A percentile compares a stretch with the other conserved stretches of the same genome.
Evolutionary conservation across 2,888 invertebrate species (phyloP).

Genomic region (Caenorhabditis doughertyi): DNA sequence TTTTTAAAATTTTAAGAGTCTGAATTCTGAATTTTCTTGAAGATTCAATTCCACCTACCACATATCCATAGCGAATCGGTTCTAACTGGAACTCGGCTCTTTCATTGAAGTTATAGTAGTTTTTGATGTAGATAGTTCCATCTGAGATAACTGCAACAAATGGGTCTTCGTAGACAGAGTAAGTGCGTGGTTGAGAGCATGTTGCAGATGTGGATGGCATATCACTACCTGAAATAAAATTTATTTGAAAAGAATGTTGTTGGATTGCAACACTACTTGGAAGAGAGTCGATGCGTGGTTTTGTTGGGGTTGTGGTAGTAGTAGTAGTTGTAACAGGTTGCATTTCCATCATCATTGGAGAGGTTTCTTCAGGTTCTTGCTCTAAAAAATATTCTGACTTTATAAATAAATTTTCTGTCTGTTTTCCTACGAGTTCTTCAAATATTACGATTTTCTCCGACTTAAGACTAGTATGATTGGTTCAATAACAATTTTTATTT

Average conservation of each 20-base stretch:
- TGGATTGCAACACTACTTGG: conserved; percentile 26
- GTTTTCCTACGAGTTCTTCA: too few species aligned
- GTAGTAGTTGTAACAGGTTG: background rate
- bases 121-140: conserved; percentile 62
- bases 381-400: background rate
- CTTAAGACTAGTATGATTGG: too few species aligned
- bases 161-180: conserved; percentile 67
- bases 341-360: conserved; percentile 31
- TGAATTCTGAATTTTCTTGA: too few species aligned
- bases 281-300: conserved; percentile 42
- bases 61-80: conserved; percentile 50
- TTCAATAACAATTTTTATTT: background rate
- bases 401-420: too few species aligned
- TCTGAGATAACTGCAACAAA: conserved; percentile 66
- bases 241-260: background rate
- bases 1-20: background rate
- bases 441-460: too few species aligned
- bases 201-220: conserved; percentile 65
- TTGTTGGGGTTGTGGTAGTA: background rate
- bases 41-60: conserved; percentile 38
- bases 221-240: conserved; percentile 58
- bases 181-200: conserved; percentile 26
- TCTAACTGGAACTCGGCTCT: conserved; percentile 61
- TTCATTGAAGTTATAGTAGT: conserved; percentile 67
- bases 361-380: background rate